Base-by-base conservation (phyloP, 2,113 vertebrate genomes). In the Microcebus griseorufus region DNA sequence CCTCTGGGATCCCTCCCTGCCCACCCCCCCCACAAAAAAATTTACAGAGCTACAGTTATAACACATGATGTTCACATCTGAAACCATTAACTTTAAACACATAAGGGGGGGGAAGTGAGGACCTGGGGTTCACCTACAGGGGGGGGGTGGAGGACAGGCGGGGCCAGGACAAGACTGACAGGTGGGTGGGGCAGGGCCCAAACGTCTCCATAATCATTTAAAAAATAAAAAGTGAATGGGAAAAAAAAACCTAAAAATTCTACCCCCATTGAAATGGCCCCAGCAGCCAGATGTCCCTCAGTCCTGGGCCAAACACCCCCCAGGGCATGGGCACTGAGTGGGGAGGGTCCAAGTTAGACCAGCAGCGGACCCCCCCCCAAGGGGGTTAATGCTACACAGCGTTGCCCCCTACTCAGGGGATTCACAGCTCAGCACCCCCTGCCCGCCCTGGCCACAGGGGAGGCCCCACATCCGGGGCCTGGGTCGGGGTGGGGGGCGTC, bases 11-110 rank as follows among this genome's bases (percentile, higher is more conserved):
- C 87, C 91, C 87, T 94, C 80, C 96, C 94, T 9, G 20, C 85
- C 96, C 93, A 67, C 65, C 82, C 81, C 78, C 76, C 34, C 94
- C 73, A 80, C 86, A 94, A 75, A 97, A 90, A 98, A 93, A 92
- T 96, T 53, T 95, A 97, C 97, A 98, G 95, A 97, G 86, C 98
- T 98, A 98, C 96, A 97, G 93, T 90, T 93, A 32, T 9, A 97
- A 98, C 97, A 98, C 97, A 73, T 90, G 96, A 97, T 93, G 97
- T 97, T 98, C 98, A 98, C 98, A 98, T 98, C 97, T 96, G 96
- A 97, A 97, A 98, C 96, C 96, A 97, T 97, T 95, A 97, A 93
- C 92, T 99, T 98, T 98, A 98, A 98, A 98, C 98, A 98, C 79
- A 73, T 97, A 97, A 98, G 93, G 97, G 72, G 86, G 51, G 20